These are phyloP conservation scores for Platyscapa corneri DNA, from an alignment of 1,140 invertebrate genomes.

Conservation along the genomic window DNA sequence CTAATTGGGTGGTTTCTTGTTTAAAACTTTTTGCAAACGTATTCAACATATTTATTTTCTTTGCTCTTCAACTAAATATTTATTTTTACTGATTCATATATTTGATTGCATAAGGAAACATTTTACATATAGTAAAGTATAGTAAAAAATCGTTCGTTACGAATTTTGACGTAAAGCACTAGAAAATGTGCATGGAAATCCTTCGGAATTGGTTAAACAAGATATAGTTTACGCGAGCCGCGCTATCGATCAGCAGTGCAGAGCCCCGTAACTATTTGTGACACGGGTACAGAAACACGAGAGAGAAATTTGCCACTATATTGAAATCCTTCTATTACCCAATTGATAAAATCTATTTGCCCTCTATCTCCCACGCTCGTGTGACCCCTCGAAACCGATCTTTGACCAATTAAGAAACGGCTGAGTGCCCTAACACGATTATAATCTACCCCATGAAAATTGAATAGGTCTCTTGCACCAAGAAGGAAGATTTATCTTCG, in stretches of 20 bases:
- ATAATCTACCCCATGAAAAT: constrained; percentile 40
- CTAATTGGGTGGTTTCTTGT: no score
- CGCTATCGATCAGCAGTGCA: constrained; percentile 1
- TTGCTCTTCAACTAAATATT: no score
- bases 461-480: constrained; percentile 9
- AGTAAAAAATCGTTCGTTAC: neutral
- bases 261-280: constrained; percentile 14
- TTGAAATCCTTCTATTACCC: constrained; percentile 36
- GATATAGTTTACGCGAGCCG: neutral
- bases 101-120: no score
- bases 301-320: neutral
- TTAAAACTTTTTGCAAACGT: no score
- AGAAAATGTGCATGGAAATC: neutral
- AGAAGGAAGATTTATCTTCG: constrained; percentile 14
- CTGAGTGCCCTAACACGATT: constrained; percentile 39
- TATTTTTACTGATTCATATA: no score
- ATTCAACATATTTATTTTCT: no score
- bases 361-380: neutral
- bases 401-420: constrained; percentile 43
- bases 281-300: neutral
- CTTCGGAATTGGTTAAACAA: neutral
- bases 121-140: no score
- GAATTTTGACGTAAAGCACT: neutral
- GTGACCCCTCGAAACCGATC: neutral
- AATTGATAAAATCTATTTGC: constrained; percentile 45